Evolutionary conservation across 2,888 invertebrate genomes (phyloP), one percentile per base, ranked within the genome.

Genomic region (Griposia aprilina): DNA sequence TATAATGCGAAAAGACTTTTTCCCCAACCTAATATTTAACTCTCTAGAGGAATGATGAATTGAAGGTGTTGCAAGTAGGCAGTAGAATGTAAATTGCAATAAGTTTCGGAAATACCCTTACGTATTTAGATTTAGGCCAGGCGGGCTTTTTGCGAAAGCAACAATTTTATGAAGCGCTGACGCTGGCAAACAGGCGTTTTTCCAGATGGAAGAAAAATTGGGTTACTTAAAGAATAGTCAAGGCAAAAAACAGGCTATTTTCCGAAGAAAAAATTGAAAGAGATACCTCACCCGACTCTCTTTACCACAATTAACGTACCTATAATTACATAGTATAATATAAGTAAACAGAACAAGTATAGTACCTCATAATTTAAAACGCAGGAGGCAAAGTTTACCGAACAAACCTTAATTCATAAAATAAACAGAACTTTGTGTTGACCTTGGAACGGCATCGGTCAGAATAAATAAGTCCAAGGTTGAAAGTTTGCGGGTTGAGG

Each of bases 391-490:
- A 74, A 77, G 78, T 70, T 71, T 41, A 23, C 77, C 65, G 45
- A 73, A 78, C 60, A 72, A 71, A 57, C 67, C 74, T 70, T 75
- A 69, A 84, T 80, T 81, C 50, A 68, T 78, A 76, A 81, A 78
- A 88, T 84, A 80, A 86, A 76, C 74, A 81, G 59, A 84, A 80
- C 20, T 74, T 81, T 50, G 63, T 73, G 60, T 67, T 74, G 86
- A 73, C 86, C 86, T 86, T 86, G 83, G 60, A 57, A 65, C 30
- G 26, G 73, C 60, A 78, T 73, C 41, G 78, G 86, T 57, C 83
- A 78, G 68, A 74, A 86, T 74, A 78, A 68, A 62, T 74, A 86
- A 81, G 74, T 60, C 67, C 71, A 74, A 76, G 23, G 81, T 77
- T 55, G 52, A 36, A 81, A 85, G 77, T 85, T 82, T 63, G 45